phyloP scores from a whole-genome alignment of 1,140 invertebrate species.

The Planococcus citri region DNA sequence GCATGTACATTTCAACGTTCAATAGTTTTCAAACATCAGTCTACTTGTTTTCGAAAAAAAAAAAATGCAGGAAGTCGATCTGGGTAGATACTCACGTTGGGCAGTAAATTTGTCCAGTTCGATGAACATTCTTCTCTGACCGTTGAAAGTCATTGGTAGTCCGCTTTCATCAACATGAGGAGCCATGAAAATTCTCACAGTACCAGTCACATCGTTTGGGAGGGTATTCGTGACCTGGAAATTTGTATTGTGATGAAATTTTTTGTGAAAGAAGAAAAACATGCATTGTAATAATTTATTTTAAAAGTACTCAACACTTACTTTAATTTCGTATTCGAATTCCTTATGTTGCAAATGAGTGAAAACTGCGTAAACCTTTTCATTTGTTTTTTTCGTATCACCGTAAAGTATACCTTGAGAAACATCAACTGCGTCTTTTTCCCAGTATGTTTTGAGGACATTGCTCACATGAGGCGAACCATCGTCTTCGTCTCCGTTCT shows the following conservation, averaged over 20 bases:
- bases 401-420: slow-evolving; percentile 39
- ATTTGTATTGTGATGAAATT: too few species aligned
- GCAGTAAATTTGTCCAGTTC: slow-evolving; percentile 43
- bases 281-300: too few species aligned
- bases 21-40: too few species aligned
- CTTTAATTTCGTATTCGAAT: slow-evolving; percentile 33
- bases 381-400: slow-evolving; percentile 26
- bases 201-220: slow-evolving; percentile 32
- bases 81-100: background rate
- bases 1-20: too few species aligned
- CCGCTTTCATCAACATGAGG: slow-evolving; percentile 43
- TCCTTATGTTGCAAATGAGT: slow-evolving; percentile 38
- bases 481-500: background rate
- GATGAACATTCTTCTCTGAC: slow-evolving; percentile 40
- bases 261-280: too few species aligned
- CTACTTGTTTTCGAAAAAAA: too few species aligned
- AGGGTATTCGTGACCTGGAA: slow-evolving; percentile 31
- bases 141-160: slow-evolving; percentile 35
- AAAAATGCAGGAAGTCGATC: too few species aligned
- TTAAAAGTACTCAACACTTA: too few species aligned
- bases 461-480: slow-evolving; percentile 38
- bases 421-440: slow-evolving; percentile 38
- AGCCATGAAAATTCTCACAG: slow-evolving; percentile 46
- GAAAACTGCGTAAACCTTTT: slow-evolving; percentile 36
- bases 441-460: slow-evolving; percentile 37